phyloP scores from a whole-genome alignment of 2,888 invertebrate genomes.

The Aproaerema taeniolella region DNA sequence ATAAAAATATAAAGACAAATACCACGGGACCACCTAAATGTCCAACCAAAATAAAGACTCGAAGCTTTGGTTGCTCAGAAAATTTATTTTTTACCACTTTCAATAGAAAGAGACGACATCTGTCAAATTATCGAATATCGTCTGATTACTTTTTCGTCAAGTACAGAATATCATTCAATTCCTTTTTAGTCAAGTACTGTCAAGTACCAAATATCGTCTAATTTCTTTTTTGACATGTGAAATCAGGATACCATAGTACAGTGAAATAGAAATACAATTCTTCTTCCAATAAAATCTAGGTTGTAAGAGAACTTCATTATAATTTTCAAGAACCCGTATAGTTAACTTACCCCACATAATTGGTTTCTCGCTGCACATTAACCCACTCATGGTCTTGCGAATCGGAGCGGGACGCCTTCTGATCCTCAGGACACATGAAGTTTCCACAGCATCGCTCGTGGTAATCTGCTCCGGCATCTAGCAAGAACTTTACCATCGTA shows the following conservation, averaged over 20 bases:
- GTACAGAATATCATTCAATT: no score
- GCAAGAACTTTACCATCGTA: slow-evolving; percentile 95
- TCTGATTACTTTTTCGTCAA: no score
- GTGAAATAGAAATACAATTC: background rate
- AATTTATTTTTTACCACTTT: no score
- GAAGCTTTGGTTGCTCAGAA: no score
- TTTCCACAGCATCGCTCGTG: slow-evolving; percentile 96
- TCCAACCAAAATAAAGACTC: no score
- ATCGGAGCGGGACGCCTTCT: slow-evolving; percentile 92
- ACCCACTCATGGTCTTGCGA: slow-evolving; percentile 95
- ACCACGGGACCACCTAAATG: no score
- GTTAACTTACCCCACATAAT: slow-evolving; percentile 85
- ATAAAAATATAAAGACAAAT: no score
- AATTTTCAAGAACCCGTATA: background rate
- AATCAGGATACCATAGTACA: background rate
- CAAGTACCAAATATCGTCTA: no score
- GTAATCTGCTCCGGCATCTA: slow-evolving; percentile 94
- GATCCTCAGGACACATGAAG: slow-evolving; percentile 99
- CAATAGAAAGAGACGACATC: no score
- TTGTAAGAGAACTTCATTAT: background rate
- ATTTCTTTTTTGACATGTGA: no score
- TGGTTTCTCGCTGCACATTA: slow-evolving; percentile 86
- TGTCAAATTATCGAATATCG: no score
- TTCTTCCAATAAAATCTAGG: background rate
- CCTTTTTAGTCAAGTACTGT: no score